Percentiles rank a stretch among this genome's conserved stretches.
These are phyloP conservation scores for Drosophila subpulchrella DNA, from an alignment of 1,140 invertebrate genomes.

Conservation along the genomic window DNA sequence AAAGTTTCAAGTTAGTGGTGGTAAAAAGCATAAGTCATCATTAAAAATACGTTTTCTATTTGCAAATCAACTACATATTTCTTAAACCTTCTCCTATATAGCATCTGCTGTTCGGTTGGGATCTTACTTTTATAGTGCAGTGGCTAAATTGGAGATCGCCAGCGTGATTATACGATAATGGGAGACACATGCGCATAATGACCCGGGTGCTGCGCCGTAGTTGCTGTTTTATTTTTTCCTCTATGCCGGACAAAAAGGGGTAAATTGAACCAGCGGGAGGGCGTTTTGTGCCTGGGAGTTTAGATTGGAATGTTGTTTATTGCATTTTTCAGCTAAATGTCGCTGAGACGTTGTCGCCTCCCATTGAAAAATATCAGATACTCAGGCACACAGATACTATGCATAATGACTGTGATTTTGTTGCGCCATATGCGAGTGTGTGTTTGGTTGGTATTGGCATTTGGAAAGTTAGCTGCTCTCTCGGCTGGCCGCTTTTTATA, in stretches of 20 bases:
- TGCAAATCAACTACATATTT: too few species aligned
- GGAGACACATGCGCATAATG: slow-evolving; percentile 63
- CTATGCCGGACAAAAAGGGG: slow-evolving; percentile 9
- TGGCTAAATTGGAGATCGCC: slow-evolving; percentile 6
- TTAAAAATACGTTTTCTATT: too few species aligned
- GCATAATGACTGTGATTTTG: slow-evolving; percentile 67
- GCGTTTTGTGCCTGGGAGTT: slow-evolving; percentile 41
- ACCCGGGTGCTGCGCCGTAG: slow-evolving; percentile 28
- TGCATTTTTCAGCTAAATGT: slow-evolving; percentile 74
- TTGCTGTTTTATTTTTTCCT: slow-evolving; percentile 11
- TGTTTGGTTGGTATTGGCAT: slow-evolving; percentile 51
- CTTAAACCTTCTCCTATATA: too few species aligned
- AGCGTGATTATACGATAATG: slow-evolving; percentile 42
- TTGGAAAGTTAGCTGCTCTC: slow-evolving; percentile 63
- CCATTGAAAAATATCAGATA: slow-evolving; percentile 46
- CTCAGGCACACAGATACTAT: slow-evolving; percentile 42
- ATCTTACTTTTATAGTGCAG: slow-evolving; percentile 1
- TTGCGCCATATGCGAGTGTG: slow-evolving; percentile 13
- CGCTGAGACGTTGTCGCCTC: slow-evolving; percentile 47
- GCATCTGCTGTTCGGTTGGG: too few species aligned
- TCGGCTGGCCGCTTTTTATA: slow-evolving; percentile 56
- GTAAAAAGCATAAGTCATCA: too few species aligned
- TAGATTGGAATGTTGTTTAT: slow-evolving; percentile 78
- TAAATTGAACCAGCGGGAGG: slow-evolving; percentile 10
- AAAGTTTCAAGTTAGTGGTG: too few species aligned